A percentile compares a stretch with the other conserved stretches of the same genome.
Evolutionary conservation across 1,140 invertebrate species (phyloP).

Genomic region (Drosophila lowei): DNA sequence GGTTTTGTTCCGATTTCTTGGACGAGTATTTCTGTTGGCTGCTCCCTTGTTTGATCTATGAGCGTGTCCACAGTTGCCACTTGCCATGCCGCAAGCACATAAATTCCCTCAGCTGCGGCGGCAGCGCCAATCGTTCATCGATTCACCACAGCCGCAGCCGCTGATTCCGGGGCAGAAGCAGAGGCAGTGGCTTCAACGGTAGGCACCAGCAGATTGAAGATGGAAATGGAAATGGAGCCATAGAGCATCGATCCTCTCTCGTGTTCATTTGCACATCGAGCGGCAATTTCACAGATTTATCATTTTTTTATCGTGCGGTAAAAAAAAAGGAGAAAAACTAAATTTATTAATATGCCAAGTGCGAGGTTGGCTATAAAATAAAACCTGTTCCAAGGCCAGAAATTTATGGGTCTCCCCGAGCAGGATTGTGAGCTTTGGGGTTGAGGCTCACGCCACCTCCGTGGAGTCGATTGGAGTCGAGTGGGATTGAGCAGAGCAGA

Average conservation of each 20-base stretch:
- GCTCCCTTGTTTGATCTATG: slow-evolving; percentile 39
- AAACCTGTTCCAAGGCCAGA: slow-evolving; percentile 57
- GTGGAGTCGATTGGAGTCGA: background rate
- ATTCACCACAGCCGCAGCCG: slow-evolving; percentile 30
- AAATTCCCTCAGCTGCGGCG: slow-evolving; percentile 52
- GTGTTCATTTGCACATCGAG: slow-evolving; percentile 65
- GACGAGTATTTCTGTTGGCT: background rate
- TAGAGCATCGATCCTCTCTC: slow-evolving; percentile 39
- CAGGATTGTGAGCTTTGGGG: background rate
- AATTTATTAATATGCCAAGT: slow-evolving; percentile 63
- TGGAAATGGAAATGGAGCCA: slow-evolving; percentile 31
- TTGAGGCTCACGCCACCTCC: background rate
- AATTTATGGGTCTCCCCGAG: slow-evolving; percentile 29
- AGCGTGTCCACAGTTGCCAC: slow-evolving; percentile 55
- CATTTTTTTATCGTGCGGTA: slow-evolving; percentile 50
- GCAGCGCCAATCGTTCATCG: slow-evolving; percentile 44
- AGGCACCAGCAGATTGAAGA: too few species aligned
- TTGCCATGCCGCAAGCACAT: slow-evolving; percentile 59
- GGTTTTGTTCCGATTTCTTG: background rate
- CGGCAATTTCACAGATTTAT: slow-evolving; percentile 69
- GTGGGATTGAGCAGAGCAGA: background rate
- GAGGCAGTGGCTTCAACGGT: slow-evolving; percentile 8
- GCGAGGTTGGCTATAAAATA: slow-evolving; percentile 15
- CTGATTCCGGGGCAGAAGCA: background rate
- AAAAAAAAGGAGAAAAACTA: slow-evolving; percentile 15